Evolutionary conservation across 1,140 invertebrate species (phyloP).

Genomic region (Atta cephalotes): DNA sequence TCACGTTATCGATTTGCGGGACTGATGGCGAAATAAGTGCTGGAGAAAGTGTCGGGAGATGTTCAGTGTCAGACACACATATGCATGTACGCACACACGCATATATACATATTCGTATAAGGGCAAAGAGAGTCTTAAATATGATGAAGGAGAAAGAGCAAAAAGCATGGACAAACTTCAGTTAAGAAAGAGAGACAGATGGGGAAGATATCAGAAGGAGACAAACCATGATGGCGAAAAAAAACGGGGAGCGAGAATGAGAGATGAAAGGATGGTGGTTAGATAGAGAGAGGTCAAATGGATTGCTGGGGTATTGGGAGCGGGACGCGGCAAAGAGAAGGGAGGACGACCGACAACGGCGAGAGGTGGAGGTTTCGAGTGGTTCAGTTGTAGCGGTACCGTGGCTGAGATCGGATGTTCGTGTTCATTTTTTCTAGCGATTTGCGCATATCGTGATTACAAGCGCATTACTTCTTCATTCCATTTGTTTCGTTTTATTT

Average conservation of each 20-base stretch:
- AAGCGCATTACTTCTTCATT: slow-evolving; percentile 29
- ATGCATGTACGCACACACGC: not conserved
- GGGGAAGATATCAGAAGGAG: not conserved
- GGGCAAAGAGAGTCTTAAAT: slow-evolving; percentile 27
- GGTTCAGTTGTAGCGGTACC: slow-evolving; percentile 84
- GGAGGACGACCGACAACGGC: slow-evolving; percentile 69
- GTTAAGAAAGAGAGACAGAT: not conserved
- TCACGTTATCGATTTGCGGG: not conserved
- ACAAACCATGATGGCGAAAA: slow-evolving; percentile 42
- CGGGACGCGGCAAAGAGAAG: slow-evolving; percentile 65
- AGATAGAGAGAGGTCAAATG: slow-evolving; percentile 51
- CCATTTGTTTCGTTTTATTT: not conserved
- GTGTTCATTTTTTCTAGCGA: slow-evolving; percentile 53
- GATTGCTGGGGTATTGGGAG: slow-evolving; percentile 52
- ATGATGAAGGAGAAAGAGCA: slow-evolving; percentile 20
- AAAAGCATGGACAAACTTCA: not conserved
- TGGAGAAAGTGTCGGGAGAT: slow-evolving; percentile 20
- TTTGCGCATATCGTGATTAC: slow-evolving; percentile 47
- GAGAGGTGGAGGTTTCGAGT: slow-evolving; percentile 81
- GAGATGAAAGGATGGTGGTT: slow-evolving; percentile 30
- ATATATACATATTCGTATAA: not conserved
- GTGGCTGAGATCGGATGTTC: slow-evolving; percentile 77
- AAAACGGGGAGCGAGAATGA: slow-evolving; percentile 51
- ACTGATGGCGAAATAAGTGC: not conserved
- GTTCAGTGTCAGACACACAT: not conserved